Base-by-base conservation (phyloP, 2,888 invertebrate genomes). In the Nephrocerus scutellatus region DNA sequence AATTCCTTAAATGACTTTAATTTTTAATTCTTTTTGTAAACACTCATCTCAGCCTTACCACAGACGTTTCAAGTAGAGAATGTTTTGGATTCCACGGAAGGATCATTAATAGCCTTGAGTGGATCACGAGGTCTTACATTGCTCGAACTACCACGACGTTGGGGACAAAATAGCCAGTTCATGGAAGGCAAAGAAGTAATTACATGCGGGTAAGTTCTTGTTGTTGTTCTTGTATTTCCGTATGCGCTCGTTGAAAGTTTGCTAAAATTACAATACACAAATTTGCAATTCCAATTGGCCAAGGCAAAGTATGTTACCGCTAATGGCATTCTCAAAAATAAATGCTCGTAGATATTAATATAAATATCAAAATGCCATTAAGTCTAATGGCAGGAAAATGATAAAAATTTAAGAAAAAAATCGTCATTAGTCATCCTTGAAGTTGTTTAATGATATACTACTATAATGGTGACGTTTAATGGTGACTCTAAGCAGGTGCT, bases 61-160 rank as follows among this genome's bases (percentile, higher is more conserved):
- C 79, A 82, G 15, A 68, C 74, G 24, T 80, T 81, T 62, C 73
- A 76, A 5, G 79, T 85, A 18, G 77, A 80, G 49, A 72, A 73
- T 37, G 54, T 87, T 37, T 48, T 73, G 26, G 72, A 76, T 45
- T 84, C 82, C 52, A 73, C 74, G 41, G 75, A 74, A 21, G 76
- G 77, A 5, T 76, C 77, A 9, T 72, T 80, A 31, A 59, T 84
- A 32, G 77, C 76, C 1, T 66, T 84, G 7, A 74, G 76, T 58
- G 84, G 85, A 3, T 66, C 72, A 5, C 67, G 72, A 44, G 85
- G 84, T 2, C 71, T 84, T 26, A 70, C 75, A 15, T 68, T 84
- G 3, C 62, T 84, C 35, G 79, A 82, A 55, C 61, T 86, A 31
- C 85, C 85, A 1, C 71, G 74, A 29, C 73, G 80, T 49, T 80